Base-by-base conservation (phyloP, 2,797 vertebrate genomes). In the Chloroceryle amazona region DNA sequence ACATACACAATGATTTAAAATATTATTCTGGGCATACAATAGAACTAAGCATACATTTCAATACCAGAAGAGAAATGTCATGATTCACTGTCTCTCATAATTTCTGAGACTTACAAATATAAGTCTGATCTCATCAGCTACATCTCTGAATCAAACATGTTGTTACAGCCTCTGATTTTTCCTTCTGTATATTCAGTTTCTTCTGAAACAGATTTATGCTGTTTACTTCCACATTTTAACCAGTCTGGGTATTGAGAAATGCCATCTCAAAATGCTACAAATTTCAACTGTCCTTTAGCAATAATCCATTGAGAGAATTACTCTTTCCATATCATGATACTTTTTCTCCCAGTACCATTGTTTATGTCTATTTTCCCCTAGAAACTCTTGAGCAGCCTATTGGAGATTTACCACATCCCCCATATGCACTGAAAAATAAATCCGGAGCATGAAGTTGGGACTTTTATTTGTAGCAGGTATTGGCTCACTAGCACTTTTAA, bases 401-500 rank as follows among this genome's bases (percentile, higher is more conserved):
- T 66, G 73, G 75, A 94, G 39, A 57, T 73, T 86, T 81, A 86
- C 70, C 39, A 61, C 33, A 28, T 68, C 31, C 91, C 49, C n/a
- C 46, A 55, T 80, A 78, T 73, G 47, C 55, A 81, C 47, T 76
- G 73, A 94, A 90, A 95, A 95, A 90, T 23, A 81, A 75, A 91
- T 94, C 28, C 89, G 23, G 60, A 88, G 35, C 51, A 66, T 81
- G 74, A 65, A 86, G 55, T 60, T 84, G 39, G n/a, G 47, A 23
- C 58, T 93, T 94, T 96, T 93, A 83, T 79, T 75, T 5, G 12
- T 71, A 90, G 85, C 87, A 95, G 85, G 73, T 95, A 87, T 70
- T 89, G 70, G 51, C 66, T 96, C 78, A 60, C 86, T 83, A 93
- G 28, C 86, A 93, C 55, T 90, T 97, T 96, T 91, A 93, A 90